Conservation (phyloP, 2,113 vertebrate genomes). For the Lepus europaeus region DNA sequence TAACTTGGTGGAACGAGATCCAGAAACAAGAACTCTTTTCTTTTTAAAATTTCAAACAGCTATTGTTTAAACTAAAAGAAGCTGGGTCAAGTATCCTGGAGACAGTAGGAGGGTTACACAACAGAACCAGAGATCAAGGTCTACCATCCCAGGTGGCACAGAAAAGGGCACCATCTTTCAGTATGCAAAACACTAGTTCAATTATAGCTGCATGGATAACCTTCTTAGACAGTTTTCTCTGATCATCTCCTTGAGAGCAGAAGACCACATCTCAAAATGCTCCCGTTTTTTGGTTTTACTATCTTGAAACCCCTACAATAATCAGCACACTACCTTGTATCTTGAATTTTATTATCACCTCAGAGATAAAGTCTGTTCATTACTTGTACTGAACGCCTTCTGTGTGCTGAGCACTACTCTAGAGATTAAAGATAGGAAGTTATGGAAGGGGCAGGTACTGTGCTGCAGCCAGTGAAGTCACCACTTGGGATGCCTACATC, state of each 20-base stretch:
- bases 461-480: too few relatives aligned
- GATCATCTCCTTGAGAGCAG: neutral
- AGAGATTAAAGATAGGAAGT: neutral
- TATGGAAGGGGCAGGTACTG: too few relatives aligned
- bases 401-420: neutral
- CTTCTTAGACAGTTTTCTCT: slow-evolving; percentile 28
- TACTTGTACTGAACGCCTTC: neutral
- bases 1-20: neutral
- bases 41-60: neutral
- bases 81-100: neutral
- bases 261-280: neutral
- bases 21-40: neutral
- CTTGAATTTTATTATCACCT: slow-evolving; percentile 17
- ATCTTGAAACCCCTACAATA: slow-evolving; percentile 17
- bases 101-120: neutral
- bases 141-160: neutral
- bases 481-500: too few relatives aligned
- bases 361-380: neutral
- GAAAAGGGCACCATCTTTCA: slow-evolving; percentile 1
- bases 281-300: neutral
- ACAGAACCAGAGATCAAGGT: neutral
- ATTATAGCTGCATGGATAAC: neutral
- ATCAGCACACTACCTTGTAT: neutral
- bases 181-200: neutral
- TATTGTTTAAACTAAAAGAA: slow-evolving; percentile 29